A percentile compares a stretch with the other conserved stretches of the same genome.
Conservation (phyloP, 2,888 invertebrate species). For the Galerucella calmariensis region DNA sequence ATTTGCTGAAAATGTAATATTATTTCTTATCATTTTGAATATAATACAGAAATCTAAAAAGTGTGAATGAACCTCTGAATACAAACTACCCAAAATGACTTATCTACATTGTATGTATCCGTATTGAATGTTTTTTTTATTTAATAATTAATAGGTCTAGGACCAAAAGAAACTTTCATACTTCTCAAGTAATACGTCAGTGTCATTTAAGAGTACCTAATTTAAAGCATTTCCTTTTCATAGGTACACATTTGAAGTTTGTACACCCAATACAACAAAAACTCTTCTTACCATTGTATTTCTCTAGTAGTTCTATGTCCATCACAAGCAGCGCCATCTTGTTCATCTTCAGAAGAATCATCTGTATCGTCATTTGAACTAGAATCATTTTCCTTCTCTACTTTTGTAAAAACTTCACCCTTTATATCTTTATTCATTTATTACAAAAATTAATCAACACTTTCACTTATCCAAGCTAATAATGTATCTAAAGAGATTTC, state of each 20-base stretch:
- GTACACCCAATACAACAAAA: background rate
- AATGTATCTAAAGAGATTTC: background rate
- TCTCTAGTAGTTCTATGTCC: constrained; percentile 44
- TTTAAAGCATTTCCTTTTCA: too few species aligned
- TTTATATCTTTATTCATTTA: background rate
- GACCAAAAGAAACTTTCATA: too few species aligned
- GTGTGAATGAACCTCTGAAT: too few species aligned
- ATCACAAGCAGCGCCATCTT: constrained; percentile 32
- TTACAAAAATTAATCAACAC: background rate
- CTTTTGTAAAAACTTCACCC: background rate
- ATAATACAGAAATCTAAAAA: too few species aligned
- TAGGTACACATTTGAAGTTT: too few species aligned
- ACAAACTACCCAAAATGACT: too few species aligned
- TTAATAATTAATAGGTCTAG: too few species aligned
- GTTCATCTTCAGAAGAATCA: constrained; percentile 45
- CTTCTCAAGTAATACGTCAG: too few species aligned
- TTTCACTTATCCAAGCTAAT: background rate
- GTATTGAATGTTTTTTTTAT: too few species aligned
- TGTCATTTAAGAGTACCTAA: too few species aligned
- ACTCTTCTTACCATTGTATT: constrained; percentile 51
- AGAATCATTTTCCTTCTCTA: constrained; percentile 36
- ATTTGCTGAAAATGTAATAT: background rate
- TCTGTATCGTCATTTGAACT: constrained; percentile 46
- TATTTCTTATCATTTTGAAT: too few species aligned
- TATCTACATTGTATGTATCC: too few species aligned